Conservation (phyloP, 53 echinoderm and acorn worm species). For the Luidia sarsii region DNA sequence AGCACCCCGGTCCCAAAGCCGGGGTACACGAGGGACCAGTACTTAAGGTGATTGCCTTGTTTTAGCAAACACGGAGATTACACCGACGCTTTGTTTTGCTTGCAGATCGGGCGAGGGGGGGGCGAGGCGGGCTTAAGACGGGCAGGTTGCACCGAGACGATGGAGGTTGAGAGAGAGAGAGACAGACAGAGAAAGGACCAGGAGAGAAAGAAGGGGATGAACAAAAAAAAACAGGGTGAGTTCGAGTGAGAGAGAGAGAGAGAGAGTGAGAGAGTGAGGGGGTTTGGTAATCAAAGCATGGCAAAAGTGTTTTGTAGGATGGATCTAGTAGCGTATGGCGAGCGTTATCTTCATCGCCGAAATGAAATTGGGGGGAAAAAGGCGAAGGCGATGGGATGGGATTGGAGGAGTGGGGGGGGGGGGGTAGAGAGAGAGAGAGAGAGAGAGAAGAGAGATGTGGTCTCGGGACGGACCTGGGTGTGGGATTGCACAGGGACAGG, state of each 20-base stretch:
- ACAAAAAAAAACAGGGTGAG: too few relatives aligned
- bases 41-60: slow-evolving; percentile 55
- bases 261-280: background rate
- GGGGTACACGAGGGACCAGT: too few relatives aligned
- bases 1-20: too few relatives aligned
- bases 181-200: background rate
- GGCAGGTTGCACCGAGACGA: slow-evolving; percentile 35
- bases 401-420: too few relatives aligned
- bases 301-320: slow-evolving; percentile 21
- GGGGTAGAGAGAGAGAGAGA: too few relatives aligned
- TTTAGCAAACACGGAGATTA: slow-evolving; percentile 57
- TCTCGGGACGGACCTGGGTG: too few relatives aligned
- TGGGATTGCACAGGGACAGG: too few relatives aligned
- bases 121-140: slow-evolving; percentile 36
- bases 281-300: background rate
- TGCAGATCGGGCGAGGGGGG: slow-evolving; percentile 45
- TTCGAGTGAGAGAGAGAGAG: background rate
- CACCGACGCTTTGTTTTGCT: slow-evolving; percentile 49
- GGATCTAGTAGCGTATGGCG: slow-evolving; percentile 40
- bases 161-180: background rate
- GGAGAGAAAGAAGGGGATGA: too few relatives aligned
- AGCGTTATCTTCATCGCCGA: slow-evolving; percentile 26
- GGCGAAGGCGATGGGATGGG: too few relatives aligned
- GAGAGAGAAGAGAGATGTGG: too few relatives aligned
- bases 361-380: slow-evolving; percentile 10